phyloP scores from a whole-genome alignment of 1,140 invertebrate genomes.

The Drosophila novamexicana region DNA sequence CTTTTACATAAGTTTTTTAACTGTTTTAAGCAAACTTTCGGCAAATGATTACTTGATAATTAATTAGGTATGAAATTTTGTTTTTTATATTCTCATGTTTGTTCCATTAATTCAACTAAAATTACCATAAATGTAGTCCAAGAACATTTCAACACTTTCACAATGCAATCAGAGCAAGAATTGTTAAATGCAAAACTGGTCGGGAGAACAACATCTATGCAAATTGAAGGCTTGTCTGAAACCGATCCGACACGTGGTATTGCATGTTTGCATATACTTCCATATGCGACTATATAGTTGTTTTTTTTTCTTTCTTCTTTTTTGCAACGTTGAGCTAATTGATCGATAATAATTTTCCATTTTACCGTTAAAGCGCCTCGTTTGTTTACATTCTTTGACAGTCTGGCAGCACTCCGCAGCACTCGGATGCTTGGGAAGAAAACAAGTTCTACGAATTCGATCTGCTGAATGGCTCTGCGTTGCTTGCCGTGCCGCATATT shows the following conservation, averaged over 20 bases:
- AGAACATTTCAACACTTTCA: constrained; percentile 77
- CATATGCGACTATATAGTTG: background rate
- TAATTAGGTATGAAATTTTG: too few relatives aligned
- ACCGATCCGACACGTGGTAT: constrained; percentile 39
- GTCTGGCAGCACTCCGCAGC: constrained; percentile 4
- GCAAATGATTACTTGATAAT: too few relatives aligned
- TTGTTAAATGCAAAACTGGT: constrained; percentile 52
- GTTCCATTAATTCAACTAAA: background rate
- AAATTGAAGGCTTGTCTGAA: constrained; percentile 4
- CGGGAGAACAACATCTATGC: constrained; percentile 14
- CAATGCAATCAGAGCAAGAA: constrained; percentile 72
- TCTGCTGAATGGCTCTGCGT: constrained; percentile 19
- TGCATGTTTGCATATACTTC: constrained; percentile 52
- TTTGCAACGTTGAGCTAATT: constrained; percentile 80
- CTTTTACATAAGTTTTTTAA: too few relatives aligned
- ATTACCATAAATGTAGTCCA: constrained; percentile 45
- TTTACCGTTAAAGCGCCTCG: constrained; percentile 83
- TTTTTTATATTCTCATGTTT: background rate
- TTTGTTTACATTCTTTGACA: constrained; percentile 75
- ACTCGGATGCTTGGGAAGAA: constrained; percentile 36
- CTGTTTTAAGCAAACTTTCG: too few relatives aligned
- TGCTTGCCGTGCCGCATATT: constrained; percentile 60
- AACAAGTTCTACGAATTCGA: constrained; percentile 36
- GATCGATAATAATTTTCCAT: constrained; percentile 83
- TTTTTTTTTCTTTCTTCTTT: constrained; percentile 34